phyloP scores from a whole-genome alignment of 2,113 vertebrate genomes.

The Pristiophorus japonicus region DNA sequence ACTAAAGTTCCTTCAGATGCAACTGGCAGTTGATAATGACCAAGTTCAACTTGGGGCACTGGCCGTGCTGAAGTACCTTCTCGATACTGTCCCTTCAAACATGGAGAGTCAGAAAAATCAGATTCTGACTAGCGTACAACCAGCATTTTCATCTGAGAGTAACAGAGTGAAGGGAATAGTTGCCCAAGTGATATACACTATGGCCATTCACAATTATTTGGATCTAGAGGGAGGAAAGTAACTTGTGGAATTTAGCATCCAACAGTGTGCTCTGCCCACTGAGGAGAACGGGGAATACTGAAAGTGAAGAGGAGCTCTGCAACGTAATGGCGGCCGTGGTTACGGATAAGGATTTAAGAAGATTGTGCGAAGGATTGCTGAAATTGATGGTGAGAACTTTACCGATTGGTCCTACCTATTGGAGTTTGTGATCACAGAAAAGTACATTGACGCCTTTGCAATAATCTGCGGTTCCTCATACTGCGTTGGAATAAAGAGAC shows the following conservation, averaged over 20 bases:
- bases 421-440: conserved; percentile 64
- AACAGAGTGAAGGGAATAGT: conserved; percentile 74
- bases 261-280: conserved; percentile 76
- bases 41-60: conserved; percentile 72
- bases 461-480: conserved; percentile 79
- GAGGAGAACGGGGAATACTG: conserved; percentile 29
- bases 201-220: conserved; percentile 88
- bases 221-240: conserved; percentile 78
- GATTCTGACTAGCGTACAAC: conserved; percentile 72
- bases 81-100: no score
- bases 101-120: conserved; percentile 79
- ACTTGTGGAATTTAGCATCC: conserved; percentile 71
- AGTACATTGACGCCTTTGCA: conserved; percentile 64
- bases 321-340: background rate
- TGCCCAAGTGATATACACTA: conserved; percentile 82
- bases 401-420: conserved; percentile 72
- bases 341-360: conserved; percentile 59
- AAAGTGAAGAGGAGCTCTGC: conserved; percentile 42
- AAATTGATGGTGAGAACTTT: background rate
- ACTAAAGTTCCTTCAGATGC: conserved; percentile 49
- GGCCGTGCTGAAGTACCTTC: conserved; percentile 75
- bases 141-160: conserved; percentile 63
- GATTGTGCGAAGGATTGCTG: conserved; percentile 56
- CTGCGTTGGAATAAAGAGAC: conserved; percentile 67
- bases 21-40: conserved; percentile 70